These are phyloP conservation scores for Scopus umbretta DNA, from an alignment of 2,113 vertebrate species.

Conservation along the genomic window DNA sequence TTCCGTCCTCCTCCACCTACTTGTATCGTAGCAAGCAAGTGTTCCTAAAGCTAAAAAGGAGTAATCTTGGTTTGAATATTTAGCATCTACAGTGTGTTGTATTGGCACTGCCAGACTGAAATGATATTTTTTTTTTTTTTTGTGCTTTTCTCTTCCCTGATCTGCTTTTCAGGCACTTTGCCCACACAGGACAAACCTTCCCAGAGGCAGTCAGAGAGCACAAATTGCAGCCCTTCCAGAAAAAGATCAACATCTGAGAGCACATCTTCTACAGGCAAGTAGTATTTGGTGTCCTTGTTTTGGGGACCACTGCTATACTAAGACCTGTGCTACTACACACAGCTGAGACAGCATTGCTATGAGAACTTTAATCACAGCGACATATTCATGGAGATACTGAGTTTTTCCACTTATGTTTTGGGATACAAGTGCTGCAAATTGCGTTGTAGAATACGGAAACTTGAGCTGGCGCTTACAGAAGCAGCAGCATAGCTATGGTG, in stretches of 20 bases:
- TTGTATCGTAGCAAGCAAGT: not conserved
- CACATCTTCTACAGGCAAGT: conserved; percentile 73
- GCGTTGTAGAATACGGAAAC: not conserved
- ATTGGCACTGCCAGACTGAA: not conserved
- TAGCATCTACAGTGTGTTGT: not conserved
- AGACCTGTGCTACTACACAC: not conserved
- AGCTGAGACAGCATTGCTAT: not conserved
- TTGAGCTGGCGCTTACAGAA: not conserved
- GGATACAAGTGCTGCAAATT: not conserved
- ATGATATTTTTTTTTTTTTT: not conserved
- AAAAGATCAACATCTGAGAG: conserved; percentile 75
- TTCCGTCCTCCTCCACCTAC: not conserved
- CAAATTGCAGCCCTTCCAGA: conserved; percentile 72
- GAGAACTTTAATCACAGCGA: not conserved
- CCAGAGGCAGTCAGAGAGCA: conserved; percentile 69
- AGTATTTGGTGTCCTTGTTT: not conserved
- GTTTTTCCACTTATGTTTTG: not conserved
- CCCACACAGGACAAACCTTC: conserved; percentile 71
- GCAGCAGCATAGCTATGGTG: not conserved
- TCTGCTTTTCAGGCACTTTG: conserved; percentile 58
- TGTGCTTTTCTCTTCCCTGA: conserved; percentile 19
- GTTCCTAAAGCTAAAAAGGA: not conserved
- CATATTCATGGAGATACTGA: not conserved
- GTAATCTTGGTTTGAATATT: not conserved
- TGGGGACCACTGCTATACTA: not conserved